Base-by-base conservation (phyloP, 1,140 invertebrate genomes). In the Dendrolimus kikuchii region DNA sequence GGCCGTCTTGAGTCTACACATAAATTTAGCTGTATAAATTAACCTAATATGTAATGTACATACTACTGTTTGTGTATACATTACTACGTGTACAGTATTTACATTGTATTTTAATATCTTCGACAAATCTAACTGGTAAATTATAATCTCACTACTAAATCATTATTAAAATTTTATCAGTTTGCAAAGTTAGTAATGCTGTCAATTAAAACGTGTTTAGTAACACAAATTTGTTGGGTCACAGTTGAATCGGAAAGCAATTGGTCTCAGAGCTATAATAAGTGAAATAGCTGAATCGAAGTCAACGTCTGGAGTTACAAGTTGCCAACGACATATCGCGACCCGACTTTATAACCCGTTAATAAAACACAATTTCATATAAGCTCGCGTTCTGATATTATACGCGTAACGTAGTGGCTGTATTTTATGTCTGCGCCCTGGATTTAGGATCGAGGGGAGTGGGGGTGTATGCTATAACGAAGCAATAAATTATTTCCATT, bases 311-410 rank as follows among this genome's bases (percentile, higher is more conserved):
- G 51, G 62, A 68, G 72, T 77, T 73, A 81, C 79, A 81, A 83
- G 71, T 83, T 74, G 75, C 67, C 75, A 78, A 81, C 79, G 77
- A 77, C 77, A 73, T 80, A 77, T 82, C 71, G 67, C 77, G 65
- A 66, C 60, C 65, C 64, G 66, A 78, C 70, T 86, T 86, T 83
- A 86, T 86, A 83, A 77, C 75, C 78, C 77, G 74, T 77, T 83
- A 83, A 86, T 81, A 83, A 83, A 86, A 83, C 71, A 81, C 77
- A 81, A 82, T 81, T 86, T 77, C 80, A 79, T 81, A 77, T 74
- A 81, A 55, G 49, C 57, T 51, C 50, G 64, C 70, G 64, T 69
- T 68, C 55, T 67, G 66, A 77, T 76, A 77, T 78, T 72, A 64
- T 70, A 68, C 65, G 64, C 66, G 54, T 62, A 64, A 70, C 65